These are phyloP conservation scores for Vicugna pacos DNA, from an alignment of 2,113 vertebrate species.

Conservation along the genomic window DNA sequence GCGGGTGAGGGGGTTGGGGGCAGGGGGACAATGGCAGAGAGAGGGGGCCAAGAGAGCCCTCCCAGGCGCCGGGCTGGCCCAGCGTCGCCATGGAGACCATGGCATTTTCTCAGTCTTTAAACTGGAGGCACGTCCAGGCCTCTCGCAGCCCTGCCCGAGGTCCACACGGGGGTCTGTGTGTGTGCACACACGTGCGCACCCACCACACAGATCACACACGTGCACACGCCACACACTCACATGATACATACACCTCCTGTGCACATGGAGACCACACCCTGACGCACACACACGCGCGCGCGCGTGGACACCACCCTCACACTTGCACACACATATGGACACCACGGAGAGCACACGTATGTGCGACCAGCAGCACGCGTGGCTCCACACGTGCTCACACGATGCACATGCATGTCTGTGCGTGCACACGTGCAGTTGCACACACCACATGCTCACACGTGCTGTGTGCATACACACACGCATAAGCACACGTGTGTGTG, in stretches of 20 bases:
- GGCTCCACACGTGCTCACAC: accelerated
- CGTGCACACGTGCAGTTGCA: neutral
- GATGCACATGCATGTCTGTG: accelerated
- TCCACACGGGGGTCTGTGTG: neutral
- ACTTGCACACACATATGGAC: neutral
- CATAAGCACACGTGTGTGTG: neutral
- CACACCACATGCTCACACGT: accelerated
- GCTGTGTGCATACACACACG: neutral
- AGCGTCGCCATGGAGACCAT: neutral
- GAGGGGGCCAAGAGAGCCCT: neutral
- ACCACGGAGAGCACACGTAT: too few species aligned
- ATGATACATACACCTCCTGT: neutral
- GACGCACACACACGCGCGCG: accelerated
- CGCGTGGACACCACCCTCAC: too few species aligned
- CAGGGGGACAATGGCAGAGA: neutral
- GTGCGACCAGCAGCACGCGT: accelerated
- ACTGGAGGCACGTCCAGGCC: neutral
- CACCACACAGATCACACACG: too few species aligned
- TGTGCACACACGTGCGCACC: neutral
- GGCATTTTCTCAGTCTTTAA: slow-evolving; percentile 58
- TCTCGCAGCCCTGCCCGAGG: neutral
- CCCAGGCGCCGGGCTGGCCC: slow-evolving; percentile 43
- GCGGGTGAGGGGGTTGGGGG: neutral
- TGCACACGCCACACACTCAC: neutral
- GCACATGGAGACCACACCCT: neutral